These are phyloP conservation scores for Plectus sambesii DNA, from an alignment of 1,140 invertebrate genomes.

Conservation along the genomic window DNA sequence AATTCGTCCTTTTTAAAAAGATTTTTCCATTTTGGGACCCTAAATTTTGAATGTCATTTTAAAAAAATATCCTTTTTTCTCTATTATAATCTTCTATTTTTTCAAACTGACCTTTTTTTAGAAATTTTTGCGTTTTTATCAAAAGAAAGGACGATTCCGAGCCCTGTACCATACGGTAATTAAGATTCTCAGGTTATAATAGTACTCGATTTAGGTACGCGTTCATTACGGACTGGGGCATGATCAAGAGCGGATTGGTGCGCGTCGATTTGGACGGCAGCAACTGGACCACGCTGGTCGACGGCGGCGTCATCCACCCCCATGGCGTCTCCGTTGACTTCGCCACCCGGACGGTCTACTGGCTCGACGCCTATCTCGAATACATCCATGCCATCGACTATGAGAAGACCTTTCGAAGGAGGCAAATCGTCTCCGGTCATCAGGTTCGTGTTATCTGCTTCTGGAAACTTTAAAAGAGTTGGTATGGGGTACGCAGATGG, in stretches of 20 bases:
- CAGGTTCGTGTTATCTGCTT: constrained; percentile 21
- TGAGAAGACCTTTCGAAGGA: constrained; percentile 57
- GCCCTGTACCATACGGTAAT: too few relatives aligned
- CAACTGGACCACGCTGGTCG: constrained; percentile 51
- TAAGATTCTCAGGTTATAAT: too few relatives aligned
- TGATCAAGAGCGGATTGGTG: neutral
- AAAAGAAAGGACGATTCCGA: too few relatives aligned
- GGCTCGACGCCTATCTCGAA: constrained; percentile 65
- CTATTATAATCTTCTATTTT: too few relatives aligned
- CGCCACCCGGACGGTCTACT: constrained; percentile 62
- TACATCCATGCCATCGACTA: constrained; percentile 62
- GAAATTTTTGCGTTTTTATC: too few relatives aligned
- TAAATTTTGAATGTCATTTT: too few relatives aligned
- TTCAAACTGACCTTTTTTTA: too few relatives aligned
- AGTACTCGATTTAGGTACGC: neutral
- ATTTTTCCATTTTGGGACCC: too few relatives aligned
- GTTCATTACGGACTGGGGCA: neutral
- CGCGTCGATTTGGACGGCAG: constrained; percentile 53
- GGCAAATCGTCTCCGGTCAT: constrained; percentile 54
- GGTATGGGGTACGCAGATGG: too few relatives aligned
- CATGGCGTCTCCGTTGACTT: constrained; percentile 61
- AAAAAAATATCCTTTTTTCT: too few relatives aligned
- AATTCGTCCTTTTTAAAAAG: too few relatives aligned
- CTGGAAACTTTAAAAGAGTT: constrained; percentile 13
- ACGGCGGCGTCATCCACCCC: constrained; percentile 60